Evolutionary conservation across 2,797 vertebrate genomes (phyloP).

Genomic region (Octomys mimax): DNA sequence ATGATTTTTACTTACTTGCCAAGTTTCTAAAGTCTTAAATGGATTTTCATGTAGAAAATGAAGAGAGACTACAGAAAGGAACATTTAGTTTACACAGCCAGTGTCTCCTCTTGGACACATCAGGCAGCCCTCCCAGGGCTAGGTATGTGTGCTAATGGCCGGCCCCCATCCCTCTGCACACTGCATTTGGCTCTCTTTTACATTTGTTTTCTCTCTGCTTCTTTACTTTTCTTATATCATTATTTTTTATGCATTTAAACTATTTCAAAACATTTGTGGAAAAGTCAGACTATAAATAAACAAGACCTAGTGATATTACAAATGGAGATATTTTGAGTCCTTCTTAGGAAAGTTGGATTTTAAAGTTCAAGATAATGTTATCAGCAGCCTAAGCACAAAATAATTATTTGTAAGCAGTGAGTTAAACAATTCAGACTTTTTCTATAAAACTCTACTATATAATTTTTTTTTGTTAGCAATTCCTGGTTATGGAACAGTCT

Average conservation of each 20-base stretch:
- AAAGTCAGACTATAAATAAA: slow-evolving; percentile 65
- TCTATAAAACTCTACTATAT: background rate
- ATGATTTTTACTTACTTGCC: background rate
- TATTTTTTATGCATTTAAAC: slow-evolving; percentile 44
- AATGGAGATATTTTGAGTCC: slow-evolving; percentile 40
- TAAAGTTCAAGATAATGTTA: slow-evolving; percentile 69
- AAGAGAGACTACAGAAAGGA: background rate
- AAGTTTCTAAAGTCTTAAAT: background rate
- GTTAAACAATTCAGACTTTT: slow-evolving; percentile 36
- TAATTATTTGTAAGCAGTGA: background rate
- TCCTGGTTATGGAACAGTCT: slow-evolving; percentile 4
- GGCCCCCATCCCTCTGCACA: background rate
- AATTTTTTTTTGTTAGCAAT: background rate
- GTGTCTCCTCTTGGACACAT: background rate
- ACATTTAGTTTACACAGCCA: background rate
- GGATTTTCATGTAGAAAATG: background rate
- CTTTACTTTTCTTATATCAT: background rate
- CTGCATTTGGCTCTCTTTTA: background rate
- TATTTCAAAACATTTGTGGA: slow-evolving; percentile 61
- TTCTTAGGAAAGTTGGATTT: slow-evolving; percentile 54
- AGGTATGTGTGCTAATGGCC: fast-evolving
- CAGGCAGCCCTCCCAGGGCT: background rate
- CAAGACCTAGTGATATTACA: slow-evolving; percentile 52
- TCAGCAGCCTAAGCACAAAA: slow-evolving; percentile 28
- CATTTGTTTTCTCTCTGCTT: background rate